Evolutionary conservation across 2,797 vertebrate species (phyloP), one percentile per base, ranked within the genome.

Genomic region (Trachurus trachurus): DNA sequence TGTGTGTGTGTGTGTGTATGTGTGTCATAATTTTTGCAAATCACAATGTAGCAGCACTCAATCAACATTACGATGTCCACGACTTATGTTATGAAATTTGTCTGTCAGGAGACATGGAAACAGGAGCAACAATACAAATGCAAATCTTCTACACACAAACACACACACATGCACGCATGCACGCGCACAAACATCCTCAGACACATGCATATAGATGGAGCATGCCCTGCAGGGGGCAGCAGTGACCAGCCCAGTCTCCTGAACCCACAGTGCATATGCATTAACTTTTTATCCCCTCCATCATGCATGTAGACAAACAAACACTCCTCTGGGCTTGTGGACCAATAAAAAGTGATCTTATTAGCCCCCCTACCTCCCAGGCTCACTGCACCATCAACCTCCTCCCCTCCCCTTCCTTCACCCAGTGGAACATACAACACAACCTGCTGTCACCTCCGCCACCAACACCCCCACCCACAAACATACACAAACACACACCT

Each of bases 171-270:
- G 29, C 69, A 40, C 52, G n/a, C 21, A 37, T 22, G 45, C 59
- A 58, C n/a, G 45, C 50, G 60, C 71, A 22, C 37, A 57, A 37
- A 45, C 57, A 34, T 47, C 37, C 40, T n/a, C 63, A 45, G 50
- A 52, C 49, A 44, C 37, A 68, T 57, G 69, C 72, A 81, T 6
- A 67, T 0, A 17, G 39, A 42, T 52, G n/a, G 34, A 66, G 44
- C 56, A 74, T 70, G 83, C 76, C 93, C 94, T 94, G 93, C 87
- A 93, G 94, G 92, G 93, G 94, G 94, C 93, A 95, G 93, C 90
- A 95, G 90, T 87, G 88, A 88, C 92, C 92, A 93, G 82, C 76
- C 72, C 73, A 87, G 82, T 76, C 79, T 82, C 21, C 62, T 34
- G 52, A 75, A 37, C 84, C 84, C 71, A 34, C 61, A n/a, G 49